phyloP scores from a whole-genome alignment of 1,140 invertebrate genomes.

The Chironomus striatipennis region DNA sequence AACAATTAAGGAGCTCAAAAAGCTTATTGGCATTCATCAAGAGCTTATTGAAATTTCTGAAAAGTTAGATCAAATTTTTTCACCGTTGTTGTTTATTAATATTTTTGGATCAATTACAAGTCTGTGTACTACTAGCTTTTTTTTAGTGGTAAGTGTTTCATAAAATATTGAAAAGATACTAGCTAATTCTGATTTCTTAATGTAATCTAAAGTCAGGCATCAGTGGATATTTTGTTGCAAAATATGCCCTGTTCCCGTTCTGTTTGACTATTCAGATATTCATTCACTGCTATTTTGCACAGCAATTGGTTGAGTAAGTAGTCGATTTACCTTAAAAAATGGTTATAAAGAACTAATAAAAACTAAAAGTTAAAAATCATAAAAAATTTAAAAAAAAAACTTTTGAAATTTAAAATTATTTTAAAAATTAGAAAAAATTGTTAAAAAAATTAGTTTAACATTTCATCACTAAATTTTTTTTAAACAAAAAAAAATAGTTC shows the following conservation, averaged over 20 bases:
- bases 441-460: too few relatives aligned
- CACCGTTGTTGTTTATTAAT: not conserved
- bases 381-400: too few relatives aligned
- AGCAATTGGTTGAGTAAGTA: not conserved
- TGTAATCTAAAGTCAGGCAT: not conserved
- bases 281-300: not conserved
- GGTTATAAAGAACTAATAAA: too few relatives aligned
- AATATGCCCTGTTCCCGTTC: not conserved
- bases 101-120: not conserved
- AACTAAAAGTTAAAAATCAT: too few relatives aligned
- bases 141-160: not conserved
- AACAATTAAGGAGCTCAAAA: not conserved
- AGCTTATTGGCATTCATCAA: not conserved
- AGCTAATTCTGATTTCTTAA: not conserved
- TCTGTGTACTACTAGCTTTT: not conserved
- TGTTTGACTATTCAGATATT: not conserved
- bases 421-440: too few relatives aligned
- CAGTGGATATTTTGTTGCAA: not conserved
- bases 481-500: not conserved
- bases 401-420: too few relatives aligned
- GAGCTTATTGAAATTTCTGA: not conserved
- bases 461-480: too few relatives aligned
- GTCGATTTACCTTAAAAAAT: too few relatives aligned
- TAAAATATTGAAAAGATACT: not conserved
- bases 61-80: not conserved